Percentiles rank a stretch among this genome's conserved stretches.
phyloP scores from a whole-genome alignment of 1,140 invertebrate species.

The Drosophila sp. region DNA sequence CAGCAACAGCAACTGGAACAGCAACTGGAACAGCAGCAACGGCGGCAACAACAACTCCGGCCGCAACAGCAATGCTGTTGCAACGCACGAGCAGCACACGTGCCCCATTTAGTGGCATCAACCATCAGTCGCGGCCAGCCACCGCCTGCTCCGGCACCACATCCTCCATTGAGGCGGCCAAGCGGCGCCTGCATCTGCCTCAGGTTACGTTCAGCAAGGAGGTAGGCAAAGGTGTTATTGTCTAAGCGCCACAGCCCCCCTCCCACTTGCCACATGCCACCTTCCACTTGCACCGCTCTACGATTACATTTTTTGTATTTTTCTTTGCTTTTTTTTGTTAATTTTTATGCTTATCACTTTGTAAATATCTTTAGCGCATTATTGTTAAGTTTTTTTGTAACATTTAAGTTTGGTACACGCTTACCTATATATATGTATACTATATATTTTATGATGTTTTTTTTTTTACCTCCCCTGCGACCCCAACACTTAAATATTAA shows the following conservation, averaged over 20 bases:
- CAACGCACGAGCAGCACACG: constrained; percentile 47
- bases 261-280: neutral
- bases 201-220: constrained; percentile 93
- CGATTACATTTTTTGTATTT: neutral
- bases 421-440: constrained; percentile 1
- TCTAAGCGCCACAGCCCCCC: constrained; percentile 73
- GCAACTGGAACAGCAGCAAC: neutral
- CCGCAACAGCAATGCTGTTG: constrained; percentile 9
- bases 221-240: constrained; percentile 87
- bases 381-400: constrained; percentile 61
- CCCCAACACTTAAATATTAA: too few relatives aligned
- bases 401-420: constrained; percentile 5
- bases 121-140: constrained; percentile 84
- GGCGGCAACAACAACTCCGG: constrained; percentile 48
- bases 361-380: constrained; percentile 48
- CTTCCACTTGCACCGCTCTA: constrained; percentile 4
- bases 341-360: constrained; percentile 23
- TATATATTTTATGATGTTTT: constrained; percentile 10
- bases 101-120: constrained; percentile 28
- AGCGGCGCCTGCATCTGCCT: constrained; percentile 88
- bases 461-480: constrained; percentile 4
- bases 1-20: constrained; percentile 48
- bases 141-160: constrained; percentile 86
- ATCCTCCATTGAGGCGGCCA: constrained; percentile 86
- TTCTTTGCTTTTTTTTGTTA: constrained; percentile 13